Conservation (phyloP, 2,113 vertebrate species). For the Phalacrocorax aristotelis region DNA sequence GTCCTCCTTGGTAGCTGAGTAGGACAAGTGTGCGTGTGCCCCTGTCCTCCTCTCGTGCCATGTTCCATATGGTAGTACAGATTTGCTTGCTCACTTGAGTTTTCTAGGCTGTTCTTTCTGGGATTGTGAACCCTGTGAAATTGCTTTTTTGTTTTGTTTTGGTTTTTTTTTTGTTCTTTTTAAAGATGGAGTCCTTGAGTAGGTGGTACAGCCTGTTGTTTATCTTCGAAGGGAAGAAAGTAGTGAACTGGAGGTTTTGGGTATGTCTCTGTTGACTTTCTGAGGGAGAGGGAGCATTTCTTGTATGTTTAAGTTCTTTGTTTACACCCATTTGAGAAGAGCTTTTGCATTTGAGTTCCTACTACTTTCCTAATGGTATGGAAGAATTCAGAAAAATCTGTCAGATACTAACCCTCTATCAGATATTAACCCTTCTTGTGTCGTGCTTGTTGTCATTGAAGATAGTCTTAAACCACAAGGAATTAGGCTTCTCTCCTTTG, state of each 20-base stretch:
- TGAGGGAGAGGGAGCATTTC: not conserved
- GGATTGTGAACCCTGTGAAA: not conserved
- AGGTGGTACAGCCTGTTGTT: not conserved
- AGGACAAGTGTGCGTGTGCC: not conserved
- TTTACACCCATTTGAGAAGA: not conserved
- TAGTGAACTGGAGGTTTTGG: not conserved
- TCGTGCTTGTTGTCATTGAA: not conserved
- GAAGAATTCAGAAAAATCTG: not conserved
- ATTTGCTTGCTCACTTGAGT: conserved; percentile 16
- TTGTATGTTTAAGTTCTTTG: not conserved
- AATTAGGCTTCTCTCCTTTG: not conserved
- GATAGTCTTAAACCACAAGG: not conserved
- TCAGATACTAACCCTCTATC: not conserved
- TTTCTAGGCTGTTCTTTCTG: not conserved
- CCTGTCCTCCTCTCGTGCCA: not conserved
- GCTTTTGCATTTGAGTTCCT: not conserved
- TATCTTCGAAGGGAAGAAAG: not conserved
- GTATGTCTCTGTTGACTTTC: not conserved
- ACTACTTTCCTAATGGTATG: not conserved
- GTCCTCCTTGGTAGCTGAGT: not conserved
- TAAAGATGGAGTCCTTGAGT: not conserved
- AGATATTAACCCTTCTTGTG: not conserved
- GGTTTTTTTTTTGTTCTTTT: not conserved
- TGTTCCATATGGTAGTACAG: not conserved
- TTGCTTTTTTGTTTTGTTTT: not conserved